Evolutionary conservation across 2,113 vertebrate genomes (phyloP), one percentile per base, ranked within the genome.

Genomic region (Dascyllus trimaculatus): DNA sequence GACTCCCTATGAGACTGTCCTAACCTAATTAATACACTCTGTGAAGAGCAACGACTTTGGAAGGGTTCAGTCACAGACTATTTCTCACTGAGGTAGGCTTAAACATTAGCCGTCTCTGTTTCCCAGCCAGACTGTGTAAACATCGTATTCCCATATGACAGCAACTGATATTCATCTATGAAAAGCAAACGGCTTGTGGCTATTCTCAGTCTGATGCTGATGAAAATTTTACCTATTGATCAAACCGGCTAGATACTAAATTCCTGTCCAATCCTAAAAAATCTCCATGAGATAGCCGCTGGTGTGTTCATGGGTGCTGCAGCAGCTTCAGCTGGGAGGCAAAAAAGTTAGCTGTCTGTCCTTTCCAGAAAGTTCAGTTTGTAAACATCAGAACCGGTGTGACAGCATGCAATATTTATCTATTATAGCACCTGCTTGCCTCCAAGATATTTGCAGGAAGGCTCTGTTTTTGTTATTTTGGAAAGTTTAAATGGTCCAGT

Each of bases 91-190:
- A 76, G 53, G 71, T 35, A 46, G 64, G 61, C 78, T 75, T 57
- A 64, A 84, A 62, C 17, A 56, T 78, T 61, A 54, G 74, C 57
- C 40, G 54, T 63, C 59, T 76, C 77, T 80, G 61, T 77, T 88
- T 88, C 40, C 71, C 82, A 60, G 71, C 72, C 86, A 71, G 53
- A 76, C 64, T 71, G 45, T 69, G 78, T 83, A 88, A 91, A 89
- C 83, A 89, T 46, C 25, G 6, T 21, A 18, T 75, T 82, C 80
- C 81, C 88, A 67, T 4, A 38, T 80, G 87, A 74, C 66, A 71
- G 71, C 43, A 43, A 71, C 82, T 89, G 88, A 87, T 91, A 84
- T 89, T 92, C 88, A 80, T 88, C 82, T 85, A 70, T 80, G 78
- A 82, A 87, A 83, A 82, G 40, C 67, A 45, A 64, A 73, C 58